Evolutionary conservation across 2,113 vertebrate species (phyloP), one percentile per base, ranked within the genome.

Genomic region (Butastur rufipennis): DNA sequence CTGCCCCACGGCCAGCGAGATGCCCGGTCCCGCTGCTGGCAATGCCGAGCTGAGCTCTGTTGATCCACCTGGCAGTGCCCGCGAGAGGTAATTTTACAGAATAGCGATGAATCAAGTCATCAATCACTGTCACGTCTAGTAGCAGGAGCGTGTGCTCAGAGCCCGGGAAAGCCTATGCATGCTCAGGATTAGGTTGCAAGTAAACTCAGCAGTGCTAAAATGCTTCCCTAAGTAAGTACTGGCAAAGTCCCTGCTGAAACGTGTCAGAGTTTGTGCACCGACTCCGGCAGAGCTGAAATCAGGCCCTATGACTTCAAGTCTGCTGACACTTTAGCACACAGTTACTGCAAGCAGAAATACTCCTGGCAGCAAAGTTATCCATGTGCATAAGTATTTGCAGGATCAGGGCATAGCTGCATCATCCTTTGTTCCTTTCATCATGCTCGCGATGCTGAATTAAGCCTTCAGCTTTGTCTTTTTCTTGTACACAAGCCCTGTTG

Each of bases 121-220:
- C 96, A 66, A 94, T 97, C 93, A 97, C 93, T 91, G 97, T 92
- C 95, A 96, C 38, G 16, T 63, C 88, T 9, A 66, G 68, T 77
- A 91, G 94, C 82, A 83, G 93, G 59, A 96, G 81, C 18, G 3
- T 90, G 91, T 62, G 50, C 48, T 78, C 31, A 2, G 61, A 95
- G 97, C 87, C 93, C 15, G 19, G 96, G 95, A 97, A 96, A 98
- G 97, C 91, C 97, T 94, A 82, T 96, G 95, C 97, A 36, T 36
- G 65, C 90, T 96, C 38, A 93, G 91, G 97, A 98, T 98, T 97
- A 98, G 93, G 97, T 96, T 97, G 95, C 95, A 95, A 97, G 88
- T 81, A 89, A 98, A 98, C 96, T 85, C 95, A 80, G 97, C 91
- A 48, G 91, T 25, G 95, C 71, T 98, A 96, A 98, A 93, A 96